A percentile compares a stretch with the other conserved stretches of the same genome.
Conservation (phyloP, 30 jellyfish, hydroid and myxozoan species). For the Cassiopea andromeda region DNA sequence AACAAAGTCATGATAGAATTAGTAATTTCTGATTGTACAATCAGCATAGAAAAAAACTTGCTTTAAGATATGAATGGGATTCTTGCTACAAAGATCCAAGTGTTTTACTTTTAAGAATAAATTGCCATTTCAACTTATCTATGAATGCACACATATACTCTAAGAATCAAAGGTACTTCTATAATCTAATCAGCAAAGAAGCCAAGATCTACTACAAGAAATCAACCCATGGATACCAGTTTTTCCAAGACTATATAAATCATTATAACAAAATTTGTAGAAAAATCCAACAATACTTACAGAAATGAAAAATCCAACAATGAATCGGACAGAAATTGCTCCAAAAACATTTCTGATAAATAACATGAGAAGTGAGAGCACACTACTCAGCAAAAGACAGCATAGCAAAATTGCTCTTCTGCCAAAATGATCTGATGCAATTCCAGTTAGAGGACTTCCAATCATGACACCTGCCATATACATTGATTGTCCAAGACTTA, state of each 20-base stretch:
- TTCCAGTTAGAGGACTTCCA: conserved; percentile 79
- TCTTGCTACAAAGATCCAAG: not conserved
- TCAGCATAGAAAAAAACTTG: not conserved
- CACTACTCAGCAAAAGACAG: conserved; percentile 21
- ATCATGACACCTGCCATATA: conserved; percentile 85
- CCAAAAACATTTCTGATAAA: conserved; percentile 26
- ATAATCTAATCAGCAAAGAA: no score
- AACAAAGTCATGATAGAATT: not conserved
- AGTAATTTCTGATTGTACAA: not conserved
- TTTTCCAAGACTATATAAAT: not conserved
- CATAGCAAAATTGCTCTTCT: conserved; percentile 59
- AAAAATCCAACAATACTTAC: conserved; percentile 9
- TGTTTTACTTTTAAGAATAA: no score
- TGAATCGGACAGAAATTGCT: conserved; percentile 43
- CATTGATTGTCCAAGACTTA: conserved; percentile 59
- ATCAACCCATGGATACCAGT: no score
- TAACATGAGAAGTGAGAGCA: conserved; percentile 31
- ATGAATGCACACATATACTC: no score
- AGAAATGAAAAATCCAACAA: conserved; percentile 63
- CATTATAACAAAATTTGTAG: not conserved
- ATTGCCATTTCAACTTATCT: not conserved
- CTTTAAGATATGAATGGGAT: not conserved
- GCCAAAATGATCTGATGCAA: conserved; percentile 72
- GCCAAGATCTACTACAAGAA: no score
- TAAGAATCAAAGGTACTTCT: no score